Percentiles rank a stretch among this genome's conserved stretches.
These are phyloP conservation scores for Craseonycteris thonglongyai DNA, from an alignment of 2,113 vertebrate species.

Conservation along the genomic window DNA sequence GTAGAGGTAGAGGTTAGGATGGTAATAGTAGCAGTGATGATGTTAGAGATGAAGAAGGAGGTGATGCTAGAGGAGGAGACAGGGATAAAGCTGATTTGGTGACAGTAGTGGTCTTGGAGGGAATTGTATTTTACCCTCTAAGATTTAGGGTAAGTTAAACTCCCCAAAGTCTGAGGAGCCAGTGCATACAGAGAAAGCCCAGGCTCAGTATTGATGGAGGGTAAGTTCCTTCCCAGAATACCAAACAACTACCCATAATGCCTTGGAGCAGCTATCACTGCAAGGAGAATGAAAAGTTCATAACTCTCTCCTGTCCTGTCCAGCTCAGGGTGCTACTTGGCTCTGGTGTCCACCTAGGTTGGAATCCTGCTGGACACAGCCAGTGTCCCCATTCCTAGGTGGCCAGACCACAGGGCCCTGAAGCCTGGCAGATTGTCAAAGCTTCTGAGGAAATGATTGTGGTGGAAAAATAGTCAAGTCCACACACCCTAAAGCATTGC, in stretches of 20 bases:
- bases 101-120: neutral
- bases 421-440: neutral
- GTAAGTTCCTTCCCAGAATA: neutral
- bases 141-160: neutral
- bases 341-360: neutral
- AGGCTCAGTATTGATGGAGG: neutral
- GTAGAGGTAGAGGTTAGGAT: neutral
- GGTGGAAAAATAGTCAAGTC: neutral
- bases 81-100: neutral
- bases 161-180: neutral
- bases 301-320: neutral
- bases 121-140: neutral
- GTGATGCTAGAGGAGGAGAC: neutral
- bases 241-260: neutral
- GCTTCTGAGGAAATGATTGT: neutral
- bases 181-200: neutral
- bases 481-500: neutral
- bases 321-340: neutral
- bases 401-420: neutral
- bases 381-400: neutral
- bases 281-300: neutral
- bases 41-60: neutral
- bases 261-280: neutral
- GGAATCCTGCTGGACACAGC: neutral
- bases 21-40: neutral